These are phyloP conservation scores for Eupithecia dodoneata DNA, from an alignment of 2,888 invertebrate genomes.

Conservation along the genomic window DNA sequence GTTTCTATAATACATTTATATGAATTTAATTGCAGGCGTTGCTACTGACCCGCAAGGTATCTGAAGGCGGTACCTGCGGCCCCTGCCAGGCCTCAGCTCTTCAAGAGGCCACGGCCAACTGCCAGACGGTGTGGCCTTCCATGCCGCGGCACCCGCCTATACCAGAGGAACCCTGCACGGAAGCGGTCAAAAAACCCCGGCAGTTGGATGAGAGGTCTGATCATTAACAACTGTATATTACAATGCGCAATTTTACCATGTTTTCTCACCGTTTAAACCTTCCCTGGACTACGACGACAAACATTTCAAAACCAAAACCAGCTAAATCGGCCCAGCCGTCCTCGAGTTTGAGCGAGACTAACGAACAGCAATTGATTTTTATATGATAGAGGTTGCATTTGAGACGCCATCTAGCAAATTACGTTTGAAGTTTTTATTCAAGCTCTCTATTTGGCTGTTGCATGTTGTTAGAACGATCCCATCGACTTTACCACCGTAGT, in stretches of 20 bases:
- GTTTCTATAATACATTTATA: too few relatives aligned
- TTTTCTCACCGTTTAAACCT: too few relatives aligned
- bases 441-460: background rate
- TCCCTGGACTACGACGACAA: too few relatives aligned
- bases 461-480: too few relatives aligned
- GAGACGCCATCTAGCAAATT: conserved; percentile 4
- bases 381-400: background rate
- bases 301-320: too few relatives aligned
- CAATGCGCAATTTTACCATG: too few relatives aligned
- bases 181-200: background rate
- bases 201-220: background rate
- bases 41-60: background rate
- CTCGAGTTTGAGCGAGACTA: too few relatives aligned
- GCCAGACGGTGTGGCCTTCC: background rate
- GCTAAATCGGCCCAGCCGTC: too few relatives aligned
- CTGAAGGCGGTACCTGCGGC: background rate
- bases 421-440: background rate
- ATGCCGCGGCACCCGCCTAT: background rate
- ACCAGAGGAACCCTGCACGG: background rate
- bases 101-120: background rate
- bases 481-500: background rate
- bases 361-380: too few relatives aligned
- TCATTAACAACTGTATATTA: too few relatives aligned
- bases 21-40: background rate
- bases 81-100: background rate